Evolutionary conservation across 2,113 vertebrate species (phyloP).

Genomic region (Dasypus novemcinctus): DNA sequence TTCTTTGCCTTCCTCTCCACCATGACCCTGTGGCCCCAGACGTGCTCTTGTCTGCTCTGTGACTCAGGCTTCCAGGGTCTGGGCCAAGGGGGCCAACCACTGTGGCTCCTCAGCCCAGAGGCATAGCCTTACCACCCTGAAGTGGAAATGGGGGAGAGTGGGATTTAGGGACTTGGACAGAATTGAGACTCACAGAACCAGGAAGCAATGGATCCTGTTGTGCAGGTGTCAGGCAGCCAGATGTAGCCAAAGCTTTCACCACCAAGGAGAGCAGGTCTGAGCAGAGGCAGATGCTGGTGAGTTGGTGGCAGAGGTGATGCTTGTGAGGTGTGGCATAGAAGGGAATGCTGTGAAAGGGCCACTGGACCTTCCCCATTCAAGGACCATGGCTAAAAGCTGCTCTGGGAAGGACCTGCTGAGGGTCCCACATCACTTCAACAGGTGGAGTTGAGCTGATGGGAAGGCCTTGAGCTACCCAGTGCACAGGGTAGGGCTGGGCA

Average conservation of each 20-base stretch:
- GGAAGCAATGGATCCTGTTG: conserved; percentile 68
- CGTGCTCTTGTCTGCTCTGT: neutral
- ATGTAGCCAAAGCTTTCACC: conserved; percentile 55
- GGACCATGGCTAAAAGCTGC: neutral
- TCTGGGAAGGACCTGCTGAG: neutral
- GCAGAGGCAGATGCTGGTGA: neutral
- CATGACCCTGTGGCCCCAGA: neutral
- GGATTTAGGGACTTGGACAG: neutral
- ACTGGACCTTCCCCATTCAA: too few species aligned
- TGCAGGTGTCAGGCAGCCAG: conserved; percentile 53
- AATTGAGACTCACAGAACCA: conserved; percentile 54
- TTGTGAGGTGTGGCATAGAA: too few species aligned
- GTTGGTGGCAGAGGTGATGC: neutral
- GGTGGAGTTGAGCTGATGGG: rapidly evolving
- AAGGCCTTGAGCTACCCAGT: neutral
- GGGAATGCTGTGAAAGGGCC: neutral
- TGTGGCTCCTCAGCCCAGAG: neutral
- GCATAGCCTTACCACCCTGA: neutral
- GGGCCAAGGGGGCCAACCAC: neutral
- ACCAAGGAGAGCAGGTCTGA: conserved; percentile 67
- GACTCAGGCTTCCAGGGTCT: neutral
- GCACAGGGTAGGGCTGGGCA: neutral
- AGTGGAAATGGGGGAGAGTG: neutral
- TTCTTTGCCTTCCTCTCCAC: too few species aligned
- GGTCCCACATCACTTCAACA: neutral